Evolutionary conservation across 2,113 vertebrate genomes (phyloP), one percentile per base, ranked within the genome.

Genomic region (Bubo scandiacus): DNA sequence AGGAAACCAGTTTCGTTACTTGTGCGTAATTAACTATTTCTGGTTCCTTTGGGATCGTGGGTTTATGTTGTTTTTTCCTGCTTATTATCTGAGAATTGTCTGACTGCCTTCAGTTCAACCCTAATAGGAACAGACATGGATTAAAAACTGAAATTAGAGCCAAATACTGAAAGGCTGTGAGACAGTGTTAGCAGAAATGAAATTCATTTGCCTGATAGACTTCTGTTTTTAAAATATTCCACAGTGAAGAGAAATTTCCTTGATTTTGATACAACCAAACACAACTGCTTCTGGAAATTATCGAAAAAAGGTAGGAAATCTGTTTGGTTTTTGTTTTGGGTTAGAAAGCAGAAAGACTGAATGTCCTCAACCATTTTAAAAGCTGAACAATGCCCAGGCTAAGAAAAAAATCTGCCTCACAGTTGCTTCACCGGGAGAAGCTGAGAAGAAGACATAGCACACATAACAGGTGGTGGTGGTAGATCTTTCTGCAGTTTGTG

Each of bases 21-120:
- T 94, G 86, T 92, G 71, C 7, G 4, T 36, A 88, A 90, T 95
- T 96, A 90, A 86, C 84, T 88, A 23, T 83, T 97, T 57, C 91
- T 74, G 10, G 66, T 81, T 93, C 82, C 78, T 71, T 38, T 74
- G 61, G 59, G 90, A 94, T 90, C 81, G 77, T 43, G 87, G 61
- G 54, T 43, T 97, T 95, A 38, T 38, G 5, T 36, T 81, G 14
- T 15, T 88, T 95, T 88, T 81, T 84, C 61, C 49, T 83, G 72
- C 71, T 75, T 75, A 45, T 91, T 93, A 83, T 88, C 80, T 89
- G 36, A 75, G 49, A 91, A 87, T 77, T 73, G 3, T 79, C 72
- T 80, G 86, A 81, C 20, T 90, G 86, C 75, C 57, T 97, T 86
- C 78, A 77, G 34, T 71, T 91, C 75, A 88, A 80, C 42, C 22